Percentiles rank a stretch among this genome's conserved stretches.
These are phyloP conservation scores for Acanthurus tractus DNA, from an alignment of 2,797 vertebrate species.

Conservation along the genomic window DNA sequence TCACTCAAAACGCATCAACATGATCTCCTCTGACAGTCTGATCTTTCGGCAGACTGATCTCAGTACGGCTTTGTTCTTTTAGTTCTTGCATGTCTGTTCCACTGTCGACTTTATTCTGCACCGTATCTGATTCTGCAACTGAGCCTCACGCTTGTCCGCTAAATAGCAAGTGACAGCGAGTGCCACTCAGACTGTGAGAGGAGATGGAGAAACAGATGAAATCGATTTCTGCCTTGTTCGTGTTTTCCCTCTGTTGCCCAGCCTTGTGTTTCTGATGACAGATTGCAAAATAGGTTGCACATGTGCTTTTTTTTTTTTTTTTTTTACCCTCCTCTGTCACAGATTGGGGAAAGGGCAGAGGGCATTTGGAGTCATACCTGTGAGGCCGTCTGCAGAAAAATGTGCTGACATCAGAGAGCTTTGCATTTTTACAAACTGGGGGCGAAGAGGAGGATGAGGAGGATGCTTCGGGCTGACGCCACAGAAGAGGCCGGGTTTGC, in stretches of 20 bases:
- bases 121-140: conserved; percentile 53
- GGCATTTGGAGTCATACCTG: conserved; percentile 53
- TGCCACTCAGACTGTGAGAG: conserved; percentile 68
- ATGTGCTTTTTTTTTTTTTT: conserved; percentile 56
- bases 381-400: conserved; percentile 54
- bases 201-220: conserved; percentile 77
- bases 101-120: conserved; percentile 20
- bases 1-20: conserved; percentile 40
- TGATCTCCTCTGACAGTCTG: conserved; percentile 42
- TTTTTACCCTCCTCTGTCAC: background rate
- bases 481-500: conserved; percentile 51
- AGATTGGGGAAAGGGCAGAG: conserved; percentile 59
- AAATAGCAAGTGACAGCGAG: conserved; percentile 77
- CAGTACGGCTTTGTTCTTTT: conserved; percentile 62
- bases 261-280: conserved; percentile 72
- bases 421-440: conserved; percentile 50
- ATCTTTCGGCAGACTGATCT: conserved; percentile 47
- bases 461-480: conserved; percentile 41
- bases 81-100: conserved; percentile 45
- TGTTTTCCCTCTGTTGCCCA: conserved; percentile 54
- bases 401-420: conserved; percentile 64
- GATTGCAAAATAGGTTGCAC: conserved; percentile 78
- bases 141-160: conserved; percentile 56
- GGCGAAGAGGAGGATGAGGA: conserved; percentile 38
- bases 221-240: conserved; percentile 69